Evolutionary conservation across 2,888 invertebrate genomes (phyloP).

Genomic region (Aspidiotus rigidus): DNA sequence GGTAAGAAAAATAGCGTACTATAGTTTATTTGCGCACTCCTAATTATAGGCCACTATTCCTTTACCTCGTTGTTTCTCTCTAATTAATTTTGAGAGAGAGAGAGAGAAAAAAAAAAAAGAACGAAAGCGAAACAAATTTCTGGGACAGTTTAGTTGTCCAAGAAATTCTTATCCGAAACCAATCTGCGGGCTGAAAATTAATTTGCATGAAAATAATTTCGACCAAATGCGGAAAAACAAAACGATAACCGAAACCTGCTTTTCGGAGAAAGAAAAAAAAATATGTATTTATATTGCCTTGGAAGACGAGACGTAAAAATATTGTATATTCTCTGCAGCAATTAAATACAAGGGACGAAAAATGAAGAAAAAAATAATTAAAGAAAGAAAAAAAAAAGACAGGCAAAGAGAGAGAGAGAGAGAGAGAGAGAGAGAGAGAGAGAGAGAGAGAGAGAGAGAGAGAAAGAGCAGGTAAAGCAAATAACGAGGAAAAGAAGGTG

Average conservation of each 20-base stretch:
- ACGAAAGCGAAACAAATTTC: neutral
- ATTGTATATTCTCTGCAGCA: neutral
- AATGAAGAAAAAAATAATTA: slow-evolving; percentile 5
- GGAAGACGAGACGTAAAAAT: neutral
- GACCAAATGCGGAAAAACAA: neutral
- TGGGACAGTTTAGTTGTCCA: neutral
- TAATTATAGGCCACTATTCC: neutral
- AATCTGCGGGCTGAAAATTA: slow-evolving; percentile 8
- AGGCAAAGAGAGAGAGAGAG: neutral
- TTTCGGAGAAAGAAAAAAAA: neutral
- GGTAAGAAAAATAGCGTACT: slow-evolving; percentile 47
- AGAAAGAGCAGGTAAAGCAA: neutral
- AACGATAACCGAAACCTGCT: neutral
- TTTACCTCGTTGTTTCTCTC: too few species aligned
- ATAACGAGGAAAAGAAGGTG: neutral
- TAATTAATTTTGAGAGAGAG: neutral
- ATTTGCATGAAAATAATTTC: slow-evolving; percentile 5
- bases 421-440: neutral
- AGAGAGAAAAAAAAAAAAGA: slow-evolving; percentile 4
- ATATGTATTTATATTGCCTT: neutral
- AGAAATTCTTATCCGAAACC: slow-evolving; percentile 7
- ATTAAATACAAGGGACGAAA: neutral
- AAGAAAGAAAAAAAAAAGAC: neutral
- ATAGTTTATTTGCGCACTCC: neutral
- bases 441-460: neutral